Evolutionary conservation across 2,888 invertebrate genomes (phyloP).

Genomic region (Drosophila recens): DNA sequence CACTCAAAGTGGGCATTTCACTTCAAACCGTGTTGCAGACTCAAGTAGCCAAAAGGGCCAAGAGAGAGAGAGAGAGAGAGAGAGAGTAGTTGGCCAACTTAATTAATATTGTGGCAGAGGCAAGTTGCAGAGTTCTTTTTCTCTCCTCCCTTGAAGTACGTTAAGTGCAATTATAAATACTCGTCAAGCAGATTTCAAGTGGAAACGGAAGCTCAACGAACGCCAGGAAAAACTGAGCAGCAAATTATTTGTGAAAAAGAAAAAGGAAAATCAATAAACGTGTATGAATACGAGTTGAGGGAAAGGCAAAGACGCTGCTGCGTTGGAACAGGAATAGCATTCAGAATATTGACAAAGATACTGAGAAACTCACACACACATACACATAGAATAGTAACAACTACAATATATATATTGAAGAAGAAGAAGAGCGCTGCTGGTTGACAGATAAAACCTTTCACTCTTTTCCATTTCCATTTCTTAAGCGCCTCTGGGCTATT

Average conservation of each 20-base stretch:
- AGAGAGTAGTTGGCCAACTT: constrained; percentile 66
- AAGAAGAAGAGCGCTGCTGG: constrained; percentile 33
- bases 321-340: neutral
- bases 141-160: constrained; percentile 29
- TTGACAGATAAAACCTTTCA: constrained; percentile 50
- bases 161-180: constrained; percentile 77
- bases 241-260: constrained; percentile 51
- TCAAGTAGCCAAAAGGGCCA: constrained; percentile 34
- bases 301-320: constrained; percentile 37
- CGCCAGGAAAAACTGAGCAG: constrained; percentile 30
- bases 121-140: constrained; percentile 6
- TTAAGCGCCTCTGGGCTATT: constrained; percentile 67
- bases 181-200: constrained; percentile 61
- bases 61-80: constrained; percentile 15
- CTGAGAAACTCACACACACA: constrained; percentile 26
- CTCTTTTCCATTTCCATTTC: constrained; percentile 53
- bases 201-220: constrained; percentile 42
- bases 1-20: constrained; percentile 58
- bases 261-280: constrained; percentile 60
- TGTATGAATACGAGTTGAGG: constrained; percentile 14
- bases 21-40: constrained; percentile 49
- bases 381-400: constrained; percentile 9
- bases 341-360: constrained; percentile 62
- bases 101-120: constrained; percentile 63
- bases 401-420: constrained; percentile 16